Base-by-base conservation (phyloP, 1,140 invertebrate species). In the Arion vulgaris region DNA sequence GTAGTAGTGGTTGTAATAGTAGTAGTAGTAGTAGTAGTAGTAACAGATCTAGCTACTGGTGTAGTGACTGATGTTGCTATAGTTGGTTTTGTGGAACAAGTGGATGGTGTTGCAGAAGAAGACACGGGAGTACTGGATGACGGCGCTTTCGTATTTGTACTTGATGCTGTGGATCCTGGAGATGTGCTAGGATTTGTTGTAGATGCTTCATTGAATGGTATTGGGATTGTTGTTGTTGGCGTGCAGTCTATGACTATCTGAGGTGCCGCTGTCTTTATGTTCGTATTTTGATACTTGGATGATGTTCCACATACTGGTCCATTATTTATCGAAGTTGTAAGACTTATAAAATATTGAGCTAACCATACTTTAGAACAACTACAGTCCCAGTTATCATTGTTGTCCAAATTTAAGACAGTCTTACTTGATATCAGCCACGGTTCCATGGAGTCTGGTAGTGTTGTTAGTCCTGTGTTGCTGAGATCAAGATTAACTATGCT, bases 41-140 rank as follows among this genome's bases (percentile, higher is more conserved):
- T 41, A 32, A 68, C 26, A 36, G 57, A 77, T 11, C 62, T 78
- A 7, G 68, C 39, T n/a, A 36, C 36, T n/a, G 51, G 9, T 17
- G 79, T 76, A 45, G 72, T 51, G 28, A 49, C 23, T 69, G 62
- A 72, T 76, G 78, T 36, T 62, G 83, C 36, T 15, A 72, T 74
- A 13, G 41, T 74, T 4, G 76, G n/a, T 1, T 71, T 78, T 69
- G 85, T 79, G 0, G 80, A 51, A 9, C 45, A 49, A 49, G 74
- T 76, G 57, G 45, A 15, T 45, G 41, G 23, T 39, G 66, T 32
- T 0, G 80, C 45, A 0, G 57, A 26, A 34, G 28, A 26, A 38
- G 76, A 72, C 53, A 41, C 1, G 11, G 72, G 15, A n/a, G 68
- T 15, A 15, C 13, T 71, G 34, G 78, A 69, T 34, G 78, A 36